Percentiles rank a stretch among this genome's conserved stretches.
phyloP scores from a whole-genome alignment of 2,113 vertebrate genomes.

The Cyprinodon tularosa region DNA sequence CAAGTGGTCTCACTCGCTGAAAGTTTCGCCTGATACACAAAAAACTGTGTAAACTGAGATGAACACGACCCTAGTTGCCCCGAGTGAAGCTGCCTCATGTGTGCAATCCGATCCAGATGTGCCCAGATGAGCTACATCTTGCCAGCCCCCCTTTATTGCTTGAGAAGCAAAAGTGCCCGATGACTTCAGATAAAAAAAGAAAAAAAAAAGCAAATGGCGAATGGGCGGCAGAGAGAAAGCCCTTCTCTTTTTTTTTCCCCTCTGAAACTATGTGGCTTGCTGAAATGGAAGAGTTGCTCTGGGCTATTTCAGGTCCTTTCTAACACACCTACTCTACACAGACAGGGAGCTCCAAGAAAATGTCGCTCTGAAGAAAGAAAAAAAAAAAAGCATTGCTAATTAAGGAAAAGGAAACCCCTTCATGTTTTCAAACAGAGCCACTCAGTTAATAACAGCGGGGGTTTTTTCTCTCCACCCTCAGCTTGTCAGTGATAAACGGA shows the following conservation, averaged over 20 bases:
- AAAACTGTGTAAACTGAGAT: conserved; percentile 46
- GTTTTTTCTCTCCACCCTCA: conserved; percentile 14
- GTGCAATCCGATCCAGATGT: conserved; percentile 74
- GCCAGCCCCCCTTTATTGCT: conserved; percentile 31
- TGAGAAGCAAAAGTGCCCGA: conserved; percentile 33
- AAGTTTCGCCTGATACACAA: conserved; percentile 32
- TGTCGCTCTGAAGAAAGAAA: conserved; percentile 25
- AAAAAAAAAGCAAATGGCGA: conserved; percentile 15
- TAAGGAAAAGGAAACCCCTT: not conserved
- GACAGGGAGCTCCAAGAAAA: conserved; percentile 23
- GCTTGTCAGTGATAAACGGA: conserved; percentile 33
- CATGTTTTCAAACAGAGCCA: conserved; percentile 20
- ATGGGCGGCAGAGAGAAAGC: conserved; percentile 31
- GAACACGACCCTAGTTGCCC: conserved; percentile 40
- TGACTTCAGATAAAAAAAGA: conserved; percentile 17
- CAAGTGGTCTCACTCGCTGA: conserved; percentile 52
- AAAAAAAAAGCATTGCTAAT: not conserved
- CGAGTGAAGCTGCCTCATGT: conserved; percentile 27
- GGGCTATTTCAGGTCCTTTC: conserved; percentile 65
- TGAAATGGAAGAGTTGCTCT: conserved; percentile 55
- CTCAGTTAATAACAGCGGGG: conserved; percentile 16
- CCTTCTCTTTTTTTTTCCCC: conserved; percentile 10
- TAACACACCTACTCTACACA: conserved; percentile 39
- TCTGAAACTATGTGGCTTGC: conserved; percentile 61
- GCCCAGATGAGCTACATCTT: conserved; percentile 58